These are phyloP conservation scores for Lepidocolaptes lacrymiger DNA, from an alignment of 2,797 vertebrate species.

Conservation along the genomic window DNA sequence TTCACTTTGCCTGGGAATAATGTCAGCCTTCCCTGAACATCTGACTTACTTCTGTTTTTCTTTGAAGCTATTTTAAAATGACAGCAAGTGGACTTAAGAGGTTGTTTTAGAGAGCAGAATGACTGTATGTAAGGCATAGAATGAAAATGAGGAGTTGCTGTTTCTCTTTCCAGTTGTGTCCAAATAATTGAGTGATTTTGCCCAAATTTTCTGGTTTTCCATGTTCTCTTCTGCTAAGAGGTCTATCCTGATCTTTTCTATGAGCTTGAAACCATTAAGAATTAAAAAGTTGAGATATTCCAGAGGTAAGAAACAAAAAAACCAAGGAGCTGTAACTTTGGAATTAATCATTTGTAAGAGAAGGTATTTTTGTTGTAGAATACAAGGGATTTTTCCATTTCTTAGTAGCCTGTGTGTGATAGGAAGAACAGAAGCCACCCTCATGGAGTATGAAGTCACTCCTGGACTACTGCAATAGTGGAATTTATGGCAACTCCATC, in stretches of 20 bases:
- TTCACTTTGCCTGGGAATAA: neutral
- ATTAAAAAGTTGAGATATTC: neutral
- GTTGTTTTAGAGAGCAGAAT: neutral
- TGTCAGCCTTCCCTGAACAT: neutral
- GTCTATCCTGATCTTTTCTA: neutral
- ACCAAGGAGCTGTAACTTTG: neutral
- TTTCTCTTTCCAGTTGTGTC: neutral
- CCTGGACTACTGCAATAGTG: neutral
- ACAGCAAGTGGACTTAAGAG: neutral
- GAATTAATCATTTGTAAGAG: neutral
- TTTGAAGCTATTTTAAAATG: neutral
- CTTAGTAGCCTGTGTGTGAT: neutral
- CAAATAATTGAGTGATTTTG: neutral
- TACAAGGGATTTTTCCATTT: neutral
- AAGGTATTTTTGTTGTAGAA: neutral
- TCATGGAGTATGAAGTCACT: neutral
- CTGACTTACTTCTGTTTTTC: neutral
- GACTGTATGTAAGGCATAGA: neutral
- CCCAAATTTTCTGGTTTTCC: neutral
- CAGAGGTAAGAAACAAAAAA: neutral
- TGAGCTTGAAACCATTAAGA: neutral
- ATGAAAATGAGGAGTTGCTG: neutral
- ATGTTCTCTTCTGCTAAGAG: neutral
- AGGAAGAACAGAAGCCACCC: neutral
- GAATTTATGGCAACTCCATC: neutral